Conservation (phyloP, 2,113 vertebrate genomes). For the Zosterops hypoxanthus region DNA sequence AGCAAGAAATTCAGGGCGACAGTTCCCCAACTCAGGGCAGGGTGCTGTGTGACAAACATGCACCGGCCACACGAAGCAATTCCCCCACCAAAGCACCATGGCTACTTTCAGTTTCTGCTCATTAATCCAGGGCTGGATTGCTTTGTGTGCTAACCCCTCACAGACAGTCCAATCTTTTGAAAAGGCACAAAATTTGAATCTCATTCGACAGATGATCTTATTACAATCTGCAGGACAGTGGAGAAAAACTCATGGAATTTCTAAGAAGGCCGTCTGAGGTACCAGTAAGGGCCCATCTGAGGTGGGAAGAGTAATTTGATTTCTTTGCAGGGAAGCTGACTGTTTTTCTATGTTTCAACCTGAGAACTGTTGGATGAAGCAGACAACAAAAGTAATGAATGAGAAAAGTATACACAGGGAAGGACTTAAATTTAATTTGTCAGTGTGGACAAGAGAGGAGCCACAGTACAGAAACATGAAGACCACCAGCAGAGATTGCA, state of each 20-base stretch:
- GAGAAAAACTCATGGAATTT: not conserved
- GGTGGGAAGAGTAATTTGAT: not conserved
- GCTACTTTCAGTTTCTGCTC: not conserved
- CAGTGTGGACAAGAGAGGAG: not conserved
- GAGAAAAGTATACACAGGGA: not conserved
- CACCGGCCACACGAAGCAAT: accelerated
- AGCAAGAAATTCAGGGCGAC: too few relatives aligned
- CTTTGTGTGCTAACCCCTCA: not conserved
- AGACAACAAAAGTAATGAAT: not conserved
- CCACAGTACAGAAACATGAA: not conserved
- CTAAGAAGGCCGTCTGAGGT: not conserved
- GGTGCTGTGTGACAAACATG: accelerated
- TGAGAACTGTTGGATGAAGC: not conserved
- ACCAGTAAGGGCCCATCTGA: not conserved
- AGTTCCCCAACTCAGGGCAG: accelerated
- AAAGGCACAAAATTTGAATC: not conserved
- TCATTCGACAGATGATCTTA: not conserved
- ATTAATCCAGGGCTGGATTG: not conserved
- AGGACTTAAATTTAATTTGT: not conserved
- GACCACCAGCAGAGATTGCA: not conserved
- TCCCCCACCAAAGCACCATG: not conserved
- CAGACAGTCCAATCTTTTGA: not conserved
- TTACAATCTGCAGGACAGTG: not conserved
- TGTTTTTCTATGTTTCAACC: not conserved
- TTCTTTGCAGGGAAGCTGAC: not conserved